A percentile compares a stretch with the other conserved stretches of the same genome.
phyloP scores from a whole-genome alignment of 1,140 invertebrate genomes.

The Bilobella aurantiaca region DNA sequence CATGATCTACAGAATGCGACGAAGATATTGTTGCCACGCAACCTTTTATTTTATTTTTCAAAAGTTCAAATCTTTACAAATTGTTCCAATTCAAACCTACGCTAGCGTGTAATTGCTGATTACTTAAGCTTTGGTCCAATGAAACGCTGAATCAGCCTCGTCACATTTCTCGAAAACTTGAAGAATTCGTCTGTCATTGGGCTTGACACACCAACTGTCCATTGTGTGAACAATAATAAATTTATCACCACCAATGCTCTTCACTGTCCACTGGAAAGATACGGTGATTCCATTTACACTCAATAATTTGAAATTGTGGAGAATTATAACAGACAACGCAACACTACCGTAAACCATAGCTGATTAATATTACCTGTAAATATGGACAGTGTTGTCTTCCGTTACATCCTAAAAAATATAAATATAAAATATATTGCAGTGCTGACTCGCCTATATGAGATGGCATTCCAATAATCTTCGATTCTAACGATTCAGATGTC shows the following conservation, averaged over 20 bases:
- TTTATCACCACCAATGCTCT: not conserved
- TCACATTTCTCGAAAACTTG: not conserved
- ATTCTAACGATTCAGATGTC: too few relatives aligned
- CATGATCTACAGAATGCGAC: too few relatives aligned
- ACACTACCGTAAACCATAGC: not conserved
- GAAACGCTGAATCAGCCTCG: not conserved
- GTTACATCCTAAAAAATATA: not conserved
- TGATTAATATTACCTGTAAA: not conserved
- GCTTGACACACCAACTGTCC: not conserved
- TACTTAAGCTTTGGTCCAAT: not conserved
- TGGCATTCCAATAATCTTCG: too few relatives aligned
- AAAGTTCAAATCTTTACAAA: too few relatives aligned
- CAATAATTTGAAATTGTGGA: not conserved
- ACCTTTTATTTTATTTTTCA: too few relatives aligned
- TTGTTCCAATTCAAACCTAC: too few relatives aligned
- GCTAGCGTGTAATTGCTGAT: too few relatives aligned
- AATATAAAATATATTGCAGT: not conserved
- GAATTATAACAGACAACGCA: too few relatives aligned
- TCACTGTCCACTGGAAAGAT: not conserved
- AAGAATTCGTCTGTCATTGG: not conserved
- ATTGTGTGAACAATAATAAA: not conserved
- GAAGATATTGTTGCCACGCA: too few relatives aligned
- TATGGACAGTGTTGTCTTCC: not conserved
- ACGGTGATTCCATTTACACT: not conserved
- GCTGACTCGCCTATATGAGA: too few relatives aligned